Percentiles rank a stretch among this genome's conserved stretches.
Evolutionary conservation across 2,888 invertebrate genomes (phyloP).

Genomic region (Ormyrus pomaceus): DNA sequence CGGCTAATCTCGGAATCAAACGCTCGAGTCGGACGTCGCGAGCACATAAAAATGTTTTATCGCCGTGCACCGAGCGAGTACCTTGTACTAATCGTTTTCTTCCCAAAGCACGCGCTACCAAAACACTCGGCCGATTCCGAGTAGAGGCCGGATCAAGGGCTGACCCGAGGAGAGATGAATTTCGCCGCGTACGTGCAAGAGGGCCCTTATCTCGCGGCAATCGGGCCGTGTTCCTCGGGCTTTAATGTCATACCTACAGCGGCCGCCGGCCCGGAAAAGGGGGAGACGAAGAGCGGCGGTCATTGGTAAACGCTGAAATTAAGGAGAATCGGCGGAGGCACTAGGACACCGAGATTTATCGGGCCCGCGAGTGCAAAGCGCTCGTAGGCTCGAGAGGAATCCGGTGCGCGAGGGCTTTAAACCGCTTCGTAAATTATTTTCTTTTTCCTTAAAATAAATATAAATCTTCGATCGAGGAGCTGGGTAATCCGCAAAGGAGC

Average conservation of each 20-base stretch:
- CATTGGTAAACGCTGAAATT: constrained; percentile 33
- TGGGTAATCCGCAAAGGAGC: constrained; percentile 38
- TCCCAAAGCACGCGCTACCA: constrained; percentile 59
- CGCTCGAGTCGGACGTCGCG: constrained; percentile 63
- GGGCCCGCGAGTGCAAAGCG: constrained; percentile 3
- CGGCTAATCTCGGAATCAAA: constrained; percentile 75
- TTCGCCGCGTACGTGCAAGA: constrained; percentile 23
- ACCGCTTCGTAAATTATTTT: constrained; percentile 38
- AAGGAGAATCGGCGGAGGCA: constrained; percentile 32
- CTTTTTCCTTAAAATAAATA: constrained; percentile 35
- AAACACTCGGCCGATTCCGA: constrained; percentile 53
- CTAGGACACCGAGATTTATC: constrained; percentile 30
- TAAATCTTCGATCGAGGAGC: constrained; percentile 52
- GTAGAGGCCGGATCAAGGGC: not conserved
- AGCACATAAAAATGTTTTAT: constrained; percentile 74
- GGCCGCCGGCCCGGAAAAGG: constrained; percentile 3
- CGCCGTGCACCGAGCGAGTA: constrained; percentile 58
- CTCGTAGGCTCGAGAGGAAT: constrained; percentile 33
- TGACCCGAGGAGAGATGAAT: constrained; percentile 7
- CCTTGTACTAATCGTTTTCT: constrained; percentile 62
- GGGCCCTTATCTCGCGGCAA: constrained; percentile 58
- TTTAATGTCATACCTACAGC: constrained; percentile 52
- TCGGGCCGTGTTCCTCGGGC: constrained; percentile 58
- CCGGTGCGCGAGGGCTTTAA: constrained; percentile 12
- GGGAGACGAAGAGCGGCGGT: not conserved